These are phyloP conservation scores for Pelobates fuscus DNA, from an alignment of 2,113 vertebrate species.

Conservation along the genomic window DNA sequence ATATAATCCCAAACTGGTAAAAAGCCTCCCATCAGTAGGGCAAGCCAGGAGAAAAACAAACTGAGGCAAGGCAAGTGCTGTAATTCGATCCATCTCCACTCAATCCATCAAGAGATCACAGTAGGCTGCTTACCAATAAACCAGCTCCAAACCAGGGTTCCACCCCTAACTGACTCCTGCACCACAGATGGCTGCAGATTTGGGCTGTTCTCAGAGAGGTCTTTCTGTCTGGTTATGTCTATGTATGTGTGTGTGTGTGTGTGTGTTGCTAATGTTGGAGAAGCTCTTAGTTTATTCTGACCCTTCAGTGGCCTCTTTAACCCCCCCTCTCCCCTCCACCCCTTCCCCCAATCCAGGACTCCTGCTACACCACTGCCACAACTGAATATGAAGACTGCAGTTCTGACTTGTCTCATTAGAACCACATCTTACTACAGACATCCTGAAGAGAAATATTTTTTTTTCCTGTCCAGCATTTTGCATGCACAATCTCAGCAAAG, in stretches of 20 bases:
- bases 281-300: slow-evolving; percentile 49
- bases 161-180: slow-evolving; percentile 66
- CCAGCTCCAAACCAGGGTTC: slow-evolving; percentile 64
- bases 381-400: slow-evolving; percentile 28
- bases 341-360: slow-evolving; percentile 33
- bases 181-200: slow-evolving; percentile 59
- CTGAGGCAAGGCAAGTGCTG: slow-evolving; percentile 78
- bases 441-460: slow-evolving; percentile 46
- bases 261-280: slow-evolving; percentile 31
- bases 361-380: slow-evolving; percentile 35
- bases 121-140: slow-evolving; percentile 65
- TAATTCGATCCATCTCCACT: slow-evolving; percentile 82
- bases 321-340: slow-evolving; percentile 53
- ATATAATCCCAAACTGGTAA: too few species aligned
- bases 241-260: neutral
- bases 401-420: slow-evolving; percentile 19
- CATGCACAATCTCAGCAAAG: slow-evolving; percentile 52
- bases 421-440: slow-evolving; percentile 31
- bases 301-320: slow-evolving; percentile 55
- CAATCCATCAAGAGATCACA: slow-evolving; percentile 69
- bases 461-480: slow-evolving; percentile 33
- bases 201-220: slow-evolving; percentile 55
- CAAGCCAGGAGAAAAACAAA: slow-evolving; percentile 76
- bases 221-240: slow-evolving; percentile 44
- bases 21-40: slow-evolving; percentile 53